Percentiles rank a stretch among this genome's conserved stretches.
phyloP scores from a whole-genome alignment of 2,797 vertebrate species.

The Hylomyscus alleni region DNA sequence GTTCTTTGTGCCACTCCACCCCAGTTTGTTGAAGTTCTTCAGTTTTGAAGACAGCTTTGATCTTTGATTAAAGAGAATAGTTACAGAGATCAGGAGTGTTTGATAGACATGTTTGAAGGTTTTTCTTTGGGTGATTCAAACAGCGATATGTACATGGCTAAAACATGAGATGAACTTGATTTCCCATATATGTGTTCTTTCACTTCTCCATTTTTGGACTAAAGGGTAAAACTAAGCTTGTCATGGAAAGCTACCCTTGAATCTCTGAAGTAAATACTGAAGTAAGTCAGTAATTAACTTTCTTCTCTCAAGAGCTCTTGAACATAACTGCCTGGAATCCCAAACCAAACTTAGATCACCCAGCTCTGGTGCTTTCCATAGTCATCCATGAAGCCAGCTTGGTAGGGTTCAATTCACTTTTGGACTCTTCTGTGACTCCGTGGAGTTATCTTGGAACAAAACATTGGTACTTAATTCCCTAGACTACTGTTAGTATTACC shows the following conservation, averaged over 20 bases:
- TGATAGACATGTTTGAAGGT: constrained; percentile 36
- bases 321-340: neutral
- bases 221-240: constrained; percentile 49
- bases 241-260: constrained; percentile 43
- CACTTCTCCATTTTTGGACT: neutral
- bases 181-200: neutral
- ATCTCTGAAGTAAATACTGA: neutral
- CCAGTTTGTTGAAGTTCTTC: constrained; percentile 49
- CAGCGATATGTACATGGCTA: constrained; percentile 16
- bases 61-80: constrained; percentile 70
- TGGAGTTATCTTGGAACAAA: neutral
- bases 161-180: constrained; percentile 26
- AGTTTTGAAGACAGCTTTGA: constrained; percentile 82
- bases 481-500: neutral
- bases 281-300: constrained; percentile 19
- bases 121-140: constrained; percentile 40
- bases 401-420: neutral
- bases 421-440: neutral
- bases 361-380: neutral
- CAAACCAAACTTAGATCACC: neutral
- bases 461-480: neutral
- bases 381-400: neutral
- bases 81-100: constrained; percentile 71
- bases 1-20: constrained; percentile 43
- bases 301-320: neutral